Evolutionary conservation across 2,888 invertebrate species (phyloP), one percentile per base, ranked within the genome.

Genomic region (Teleogryllus oceanicus): DNA sequence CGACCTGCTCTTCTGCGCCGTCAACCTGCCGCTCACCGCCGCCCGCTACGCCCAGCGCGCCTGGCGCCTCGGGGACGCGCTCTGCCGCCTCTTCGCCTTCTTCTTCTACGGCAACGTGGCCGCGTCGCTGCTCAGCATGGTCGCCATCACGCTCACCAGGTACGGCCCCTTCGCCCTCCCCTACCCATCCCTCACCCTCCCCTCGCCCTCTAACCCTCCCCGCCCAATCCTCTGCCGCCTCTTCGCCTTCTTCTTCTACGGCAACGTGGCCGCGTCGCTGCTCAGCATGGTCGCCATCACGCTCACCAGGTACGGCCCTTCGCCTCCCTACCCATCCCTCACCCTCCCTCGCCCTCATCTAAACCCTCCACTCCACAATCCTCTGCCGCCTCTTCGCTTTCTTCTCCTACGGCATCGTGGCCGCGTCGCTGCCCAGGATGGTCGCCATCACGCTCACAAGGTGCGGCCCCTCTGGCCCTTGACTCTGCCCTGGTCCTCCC

Each of bases 41-140:
- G 92, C 93, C 84, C 90, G 95, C 84, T 96, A 93, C 88, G 92
- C 94, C 85, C 90, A 93, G 86, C 92, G 95, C 88, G 89, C 91
- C 81, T 96, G 96, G 96, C 91, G 92, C 75, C 90, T 96, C 37
- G 95, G 95, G 0, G 91, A 92, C 24, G 89, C 90, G 2, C 89
- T 95, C 62, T 96, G 96, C 86, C 92, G 92, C 88, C 89, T 96
- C 87, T 96, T 96, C 88, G 95, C 96, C 0, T 92, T 96, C 83
- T 91, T 96, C 83, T 95, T 96, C 88, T 96, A 96, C 85, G 95
- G 95, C 81, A 96, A 96, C 86, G 95, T 96, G 79, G 96, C 95
- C 0, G 94, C 95, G 5, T 95, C 95, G 0, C 88, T 96, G 74
- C 89, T 96, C 82, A 95, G 94, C 85, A 96, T 96, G 94, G 95